Percentiles rank a stretch among this genome's conserved stretches.
Evolutionary conservation across 2,113 vertebrate genomes (phyloP).

Genomic region (Labrus mixtus): DNA sequence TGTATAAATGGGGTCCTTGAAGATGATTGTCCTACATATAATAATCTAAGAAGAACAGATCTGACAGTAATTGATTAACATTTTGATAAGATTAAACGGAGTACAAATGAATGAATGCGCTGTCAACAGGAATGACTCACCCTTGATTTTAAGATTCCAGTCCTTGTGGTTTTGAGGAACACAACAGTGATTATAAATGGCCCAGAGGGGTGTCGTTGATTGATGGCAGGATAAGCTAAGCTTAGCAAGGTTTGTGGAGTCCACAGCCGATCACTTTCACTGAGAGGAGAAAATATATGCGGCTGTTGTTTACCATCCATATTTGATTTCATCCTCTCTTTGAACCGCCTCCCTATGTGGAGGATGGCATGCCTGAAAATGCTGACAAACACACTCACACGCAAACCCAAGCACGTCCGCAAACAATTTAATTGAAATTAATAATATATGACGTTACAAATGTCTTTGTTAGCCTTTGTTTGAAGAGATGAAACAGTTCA

Average conservation of each 20-base stretch:
- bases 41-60: too few relatives aligned
- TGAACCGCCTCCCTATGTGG: slow-evolving; percentile 39
- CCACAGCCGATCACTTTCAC: slow-evolving; percentile 63
- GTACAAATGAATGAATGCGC: slow-evolving; percentile 18
- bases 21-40: too few relatives aligned
- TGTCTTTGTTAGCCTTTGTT: slow-evolving; percentile 15
- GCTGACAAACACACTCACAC: slow-evolving; percentile 3
- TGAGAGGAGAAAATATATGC: slow-evolving; percentile 47
- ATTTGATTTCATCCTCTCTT: slow-evolving; percentile 49
- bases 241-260: slow-evolving; percentile 47
- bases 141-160: slow-evolving; percentile 48
- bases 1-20: too few relatives aligned
- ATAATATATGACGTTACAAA: background rate
- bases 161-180: slow-evolving; percentile 33
- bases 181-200: slow-evolving; percentile 63
- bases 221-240: slow-evolving; percentile 62
- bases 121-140: slow-evolving; percentile 23
- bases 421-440: slow-evolving; percentile 11
- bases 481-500: slow-evolving; percentile 13
- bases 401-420: background rate
- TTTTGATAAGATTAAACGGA: background rate
- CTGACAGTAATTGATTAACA: background rate
- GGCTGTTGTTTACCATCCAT: slow-evolving; percentile 59
- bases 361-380: slow-evolving; percentile 33
- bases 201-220: slow-evolving; percentile 31